A percentile compares a stretch with the other conserved stretches of the same genome.
phyloP scores from a whole-genome alignment of 2,797 vertebrate genomes.

The Rhinoraja longicauda region DNA sequence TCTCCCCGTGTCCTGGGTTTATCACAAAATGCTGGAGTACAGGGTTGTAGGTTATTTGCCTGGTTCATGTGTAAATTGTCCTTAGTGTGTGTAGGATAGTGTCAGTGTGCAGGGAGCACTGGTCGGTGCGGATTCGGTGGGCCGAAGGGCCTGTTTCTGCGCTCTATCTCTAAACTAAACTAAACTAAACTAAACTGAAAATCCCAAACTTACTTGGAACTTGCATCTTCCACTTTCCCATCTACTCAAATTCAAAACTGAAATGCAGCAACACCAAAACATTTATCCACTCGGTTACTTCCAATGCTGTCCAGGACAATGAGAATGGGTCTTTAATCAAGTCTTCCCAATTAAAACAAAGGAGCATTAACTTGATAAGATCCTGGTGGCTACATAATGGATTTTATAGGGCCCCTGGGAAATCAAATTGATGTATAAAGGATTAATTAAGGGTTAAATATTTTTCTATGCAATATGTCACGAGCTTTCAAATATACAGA shows the following conservation, averaged over 20 bases:
- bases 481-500: neutral
- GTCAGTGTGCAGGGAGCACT: no score
- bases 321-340: neutral
- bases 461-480: neutral
- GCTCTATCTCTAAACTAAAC: no score
- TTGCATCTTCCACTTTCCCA: neutral
- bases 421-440: neutral
- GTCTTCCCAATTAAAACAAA: neutral
- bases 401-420: neutral
- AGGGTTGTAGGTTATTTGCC: no score
- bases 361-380: neutral
- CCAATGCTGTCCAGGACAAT: neutral
- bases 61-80: no score
- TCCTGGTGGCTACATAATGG: neutral
- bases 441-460: constrained; percentile 12
- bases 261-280: neutral
- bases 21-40: no score
- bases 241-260: neutral
- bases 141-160: no score
- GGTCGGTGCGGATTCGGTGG: no score
- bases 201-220: no score
- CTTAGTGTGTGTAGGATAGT: no score
- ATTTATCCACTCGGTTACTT: neutral
- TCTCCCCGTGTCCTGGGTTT: no score
- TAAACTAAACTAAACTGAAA: no score